Conservation (phyloP, 1,140 invertebrate species). For the Pararge aegeria region DNA sequence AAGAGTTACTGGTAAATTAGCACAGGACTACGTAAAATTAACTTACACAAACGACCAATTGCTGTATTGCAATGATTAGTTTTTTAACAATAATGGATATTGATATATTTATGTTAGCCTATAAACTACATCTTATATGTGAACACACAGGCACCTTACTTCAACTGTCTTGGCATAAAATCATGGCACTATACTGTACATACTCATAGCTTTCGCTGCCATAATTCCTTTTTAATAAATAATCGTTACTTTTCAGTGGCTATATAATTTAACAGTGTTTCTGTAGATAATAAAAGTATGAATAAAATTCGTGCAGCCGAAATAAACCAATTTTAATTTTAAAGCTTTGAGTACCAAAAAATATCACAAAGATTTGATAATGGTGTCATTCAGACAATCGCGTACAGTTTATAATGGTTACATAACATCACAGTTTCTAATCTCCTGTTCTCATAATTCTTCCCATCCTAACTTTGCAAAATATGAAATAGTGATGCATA, state of each 20-base stretch:
- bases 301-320: slow-evolving; percentile 12
- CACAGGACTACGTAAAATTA: slow-evolving; percentile 10
- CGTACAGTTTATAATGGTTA: background rate
- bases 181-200: slow-evolving; percentile 60
- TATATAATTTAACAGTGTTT: slow-evolving; percentile 5
- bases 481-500: too few species aligned
- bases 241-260: background rate
- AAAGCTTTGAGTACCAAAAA: slow-evolving; percentile 52
- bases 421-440: slow-evolving; percentile 1
- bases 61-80: slow-evolving; percentile 11
- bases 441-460: background rate
- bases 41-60: slow-evolving; percentile 12
- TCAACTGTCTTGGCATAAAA: slow-evolving; percentile 60
- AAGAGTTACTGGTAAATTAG: slow-evolving; percentile 3
- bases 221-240: slow-evolving; percentile 10
- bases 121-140: slow-evolving; percentile 49
- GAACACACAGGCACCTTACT: slow-evolving; percentile 74
- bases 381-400: background rate
- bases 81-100: slow-evolving; percentile 9
- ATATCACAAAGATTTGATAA: slow-evolving; percentile 49
- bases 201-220: slow-evolving; percentile 33
- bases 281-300: background rate
- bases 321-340: slow-evolving; percentile 32
- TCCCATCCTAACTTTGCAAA: too few species aligned
- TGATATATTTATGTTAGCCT: slow-evolving; percentile 19